phyloP scores from a whole-genome alignment of 2,113 vertebrate species.

The Azemiops feae region DNA sequence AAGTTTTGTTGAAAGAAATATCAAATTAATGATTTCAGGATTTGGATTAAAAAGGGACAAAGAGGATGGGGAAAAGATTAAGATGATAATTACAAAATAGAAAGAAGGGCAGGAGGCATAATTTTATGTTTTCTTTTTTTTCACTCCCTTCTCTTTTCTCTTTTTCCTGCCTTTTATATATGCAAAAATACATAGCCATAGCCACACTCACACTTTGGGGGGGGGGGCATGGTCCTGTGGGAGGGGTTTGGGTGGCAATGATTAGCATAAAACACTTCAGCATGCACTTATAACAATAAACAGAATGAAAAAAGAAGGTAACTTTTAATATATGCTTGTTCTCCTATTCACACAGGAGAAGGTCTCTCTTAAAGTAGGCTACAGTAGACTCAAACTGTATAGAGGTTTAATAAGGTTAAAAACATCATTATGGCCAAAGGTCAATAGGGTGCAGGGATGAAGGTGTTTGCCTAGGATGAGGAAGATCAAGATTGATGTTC shows the following conservation, averaged over 20 bases:
- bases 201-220: background rate
- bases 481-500: background rate
- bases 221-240: background rate
- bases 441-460: background rate
- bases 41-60: background rate
- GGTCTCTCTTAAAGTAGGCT: background rate
- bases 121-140: background rate
- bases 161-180: background rate
- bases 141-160: background rate
- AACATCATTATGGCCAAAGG: background rate
- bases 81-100: background rate
- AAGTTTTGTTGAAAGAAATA: background rate
- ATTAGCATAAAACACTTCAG: background rate
- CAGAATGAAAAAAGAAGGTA: background rate
- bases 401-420: background rate
- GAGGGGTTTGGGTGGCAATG: background rate
- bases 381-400: background rate
- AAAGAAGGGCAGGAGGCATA: background rate
- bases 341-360: background rate
- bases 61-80: background rate
- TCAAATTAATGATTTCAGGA: background rate
- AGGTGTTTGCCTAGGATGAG: background rate
- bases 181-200: background rate
- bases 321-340: background rate
- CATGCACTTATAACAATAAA: background rate